Percentiles rank a stretch among this genome's conserved stretches.
phyloP scores from a whole-genome alignment of 2,113 vertebrate genomes.

The Meles meles region DNA sequence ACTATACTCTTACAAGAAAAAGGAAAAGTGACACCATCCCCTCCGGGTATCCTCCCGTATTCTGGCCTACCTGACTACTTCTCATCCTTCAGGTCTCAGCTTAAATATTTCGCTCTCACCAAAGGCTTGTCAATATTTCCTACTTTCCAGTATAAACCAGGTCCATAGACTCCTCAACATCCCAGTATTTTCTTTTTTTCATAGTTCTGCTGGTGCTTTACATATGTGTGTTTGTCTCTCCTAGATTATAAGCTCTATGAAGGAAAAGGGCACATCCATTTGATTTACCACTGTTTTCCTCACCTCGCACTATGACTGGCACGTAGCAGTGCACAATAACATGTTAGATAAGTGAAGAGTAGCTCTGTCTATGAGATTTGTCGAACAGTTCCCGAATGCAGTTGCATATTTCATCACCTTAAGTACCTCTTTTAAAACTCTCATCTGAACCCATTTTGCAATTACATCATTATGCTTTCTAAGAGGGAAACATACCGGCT shows the following conservation, averaged over 20 bases:
- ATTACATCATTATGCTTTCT: slow-evolving; percentile 16
- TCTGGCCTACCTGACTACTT: neutral
- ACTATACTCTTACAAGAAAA: neutral
- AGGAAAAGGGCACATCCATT: no score
- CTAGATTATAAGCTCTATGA: no score
- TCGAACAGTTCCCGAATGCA: neutral
- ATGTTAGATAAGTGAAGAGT: neutral
- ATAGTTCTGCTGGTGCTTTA: neutral
- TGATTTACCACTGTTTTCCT: neutral
- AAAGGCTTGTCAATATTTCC: neutral
- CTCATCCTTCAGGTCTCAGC: neutral
- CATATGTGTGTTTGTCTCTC: neutral
- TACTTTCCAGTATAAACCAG: neutral
- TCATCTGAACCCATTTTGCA: slow-evolving; percentile 5
- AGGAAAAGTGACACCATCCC: neutral
- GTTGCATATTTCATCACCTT: neutral
- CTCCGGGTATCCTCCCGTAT: neutral
- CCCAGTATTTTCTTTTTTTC: neutral
- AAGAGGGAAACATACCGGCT: neutral
- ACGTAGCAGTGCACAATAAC: rapidly evolving
- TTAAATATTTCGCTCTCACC: neutral
- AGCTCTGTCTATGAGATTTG: neutral
- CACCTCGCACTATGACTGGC: neutral
- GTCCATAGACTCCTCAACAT: neutral
- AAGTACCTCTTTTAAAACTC: neutral